Conservation (phyloP, 2,888 invertebrate genomes). For the Melitaea athalia region DNA sequence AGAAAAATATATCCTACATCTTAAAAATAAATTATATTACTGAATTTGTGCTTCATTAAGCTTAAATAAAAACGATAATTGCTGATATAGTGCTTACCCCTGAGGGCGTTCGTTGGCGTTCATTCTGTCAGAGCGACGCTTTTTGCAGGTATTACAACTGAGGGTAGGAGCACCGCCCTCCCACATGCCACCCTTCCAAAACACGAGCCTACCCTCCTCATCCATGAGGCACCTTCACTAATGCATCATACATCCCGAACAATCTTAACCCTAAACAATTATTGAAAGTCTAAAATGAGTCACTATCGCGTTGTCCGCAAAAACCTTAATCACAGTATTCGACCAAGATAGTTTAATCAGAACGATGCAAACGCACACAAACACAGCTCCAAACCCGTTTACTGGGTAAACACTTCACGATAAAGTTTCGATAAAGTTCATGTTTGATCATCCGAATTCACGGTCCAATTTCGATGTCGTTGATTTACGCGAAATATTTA, state of each 20-base stretch:
- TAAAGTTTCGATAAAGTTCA: conserved; percentile 14
- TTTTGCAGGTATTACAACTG: conserved; percentile 74
- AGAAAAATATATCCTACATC: background rate
- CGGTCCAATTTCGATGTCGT: background rate
- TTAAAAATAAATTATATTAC: background rate
- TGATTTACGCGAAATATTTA: background rate
- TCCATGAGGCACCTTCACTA: conserved; percentile 61
- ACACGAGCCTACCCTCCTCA: conserved; percentile 73
- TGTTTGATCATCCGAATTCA: conserved; percentile 15
- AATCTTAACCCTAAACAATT: background rate
- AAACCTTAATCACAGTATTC: conserved; percentile 42
- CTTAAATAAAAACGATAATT: conserved; percentile 17
- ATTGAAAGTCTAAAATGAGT: background rate
- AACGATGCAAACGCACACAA: conserved; percentile 45
- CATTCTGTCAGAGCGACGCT: conserved; percentile 74
- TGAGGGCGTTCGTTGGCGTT: conserved; percentile 66
- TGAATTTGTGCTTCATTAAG: background rate
- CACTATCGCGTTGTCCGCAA: conserved; percentile 6
- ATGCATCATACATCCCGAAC: conserved; percentile 11
- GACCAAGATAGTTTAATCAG: conserved; percentile 41
- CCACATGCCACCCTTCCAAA: conserved; percentile 77
- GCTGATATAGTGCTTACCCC: conserved; percentile 63
- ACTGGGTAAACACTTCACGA: conserved; percentile 34
- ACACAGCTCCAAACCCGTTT: conserved; percentile 9
- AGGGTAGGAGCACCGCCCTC: conserved; percentile 73